Evolutionary conservation across 2,113 vertebrate genomes (phyloP).

Genomic region (Amblyopsis rosae): DNA sequence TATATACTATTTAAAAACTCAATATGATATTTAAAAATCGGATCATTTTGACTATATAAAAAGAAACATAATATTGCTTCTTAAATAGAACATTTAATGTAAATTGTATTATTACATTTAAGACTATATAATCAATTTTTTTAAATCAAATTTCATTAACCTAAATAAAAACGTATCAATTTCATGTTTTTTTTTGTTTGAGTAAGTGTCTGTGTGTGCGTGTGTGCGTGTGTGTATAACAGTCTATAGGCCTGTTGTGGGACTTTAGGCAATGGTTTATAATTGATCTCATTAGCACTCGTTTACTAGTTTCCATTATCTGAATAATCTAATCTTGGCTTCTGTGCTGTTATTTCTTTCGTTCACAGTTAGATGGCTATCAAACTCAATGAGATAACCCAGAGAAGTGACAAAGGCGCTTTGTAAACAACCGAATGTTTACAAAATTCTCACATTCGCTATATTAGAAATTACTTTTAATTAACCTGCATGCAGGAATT

Average conservation of each 20-base stretch:
- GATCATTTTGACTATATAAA: neutral
- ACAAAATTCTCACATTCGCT: constrained; percentile 3
- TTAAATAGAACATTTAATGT: no score
- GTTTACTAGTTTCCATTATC: constrained; percentile 58
- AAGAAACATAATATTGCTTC: no score
- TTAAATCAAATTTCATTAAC: no score
- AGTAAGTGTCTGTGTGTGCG: neutral
- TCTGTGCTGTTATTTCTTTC: neutral
- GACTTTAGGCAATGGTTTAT: constrained; percentile 35
- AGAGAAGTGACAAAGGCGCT: no score
- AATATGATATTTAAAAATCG: neutral
- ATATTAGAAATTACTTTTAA: neutral
- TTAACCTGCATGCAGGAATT: neutral
- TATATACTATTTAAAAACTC: neutral
- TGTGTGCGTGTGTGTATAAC: constrained; percentile 14
- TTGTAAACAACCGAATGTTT: constrained; percentile 23
- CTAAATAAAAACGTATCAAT: no score
- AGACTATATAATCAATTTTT: no score
- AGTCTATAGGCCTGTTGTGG: neutral
- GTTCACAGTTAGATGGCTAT: neutral
- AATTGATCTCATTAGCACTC: constrained; percentile 60
- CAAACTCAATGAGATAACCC: no score
- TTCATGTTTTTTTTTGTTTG: no score
- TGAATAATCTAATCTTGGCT: constrained; percentile 54
- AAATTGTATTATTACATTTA: no score